Evolutionary conservation across 2,797 vertebrate genomes (phyloP).

Genomic region (Mormyrops attenuatus): DNA sequence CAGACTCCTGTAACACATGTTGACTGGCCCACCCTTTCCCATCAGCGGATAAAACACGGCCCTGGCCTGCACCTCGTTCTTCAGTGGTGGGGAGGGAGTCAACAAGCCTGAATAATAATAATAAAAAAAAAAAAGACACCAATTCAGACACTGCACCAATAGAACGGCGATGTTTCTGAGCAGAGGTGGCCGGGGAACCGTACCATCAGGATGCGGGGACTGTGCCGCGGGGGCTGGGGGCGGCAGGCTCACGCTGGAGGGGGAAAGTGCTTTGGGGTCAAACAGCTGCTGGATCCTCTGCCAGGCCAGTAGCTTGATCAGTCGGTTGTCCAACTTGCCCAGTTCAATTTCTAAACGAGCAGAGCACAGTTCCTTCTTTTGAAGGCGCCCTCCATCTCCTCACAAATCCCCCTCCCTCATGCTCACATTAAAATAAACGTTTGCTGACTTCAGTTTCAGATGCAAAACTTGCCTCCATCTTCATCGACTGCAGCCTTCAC

Average conservation of each 20-base stretch:
- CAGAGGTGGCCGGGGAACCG: conserved; percentile 26
- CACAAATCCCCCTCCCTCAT: not conserved
- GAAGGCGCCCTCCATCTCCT: not conserved
- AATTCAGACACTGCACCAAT: not conserved
- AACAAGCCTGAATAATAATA: not conserved
- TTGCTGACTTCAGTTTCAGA: not conserved
- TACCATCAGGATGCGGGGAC: conserved; percentile 66
- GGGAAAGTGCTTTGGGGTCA: conserved; percentile 71
- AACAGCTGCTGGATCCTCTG: conserved; percentile 98
- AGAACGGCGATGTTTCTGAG: not conserved
- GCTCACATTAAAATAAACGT: not conserved
- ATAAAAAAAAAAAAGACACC: conserved; percentile 28
- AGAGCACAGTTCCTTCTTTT: conserved; percentile 20
- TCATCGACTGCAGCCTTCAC: conserved; percentile 73
- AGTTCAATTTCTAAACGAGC: conserved; percentile 79
- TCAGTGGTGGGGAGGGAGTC: conserved; percentile 57
- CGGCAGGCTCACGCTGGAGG: conserved; percentile 50
- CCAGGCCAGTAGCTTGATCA: conserved; percentile 92
- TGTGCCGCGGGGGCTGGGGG: conserved; percentile 56
- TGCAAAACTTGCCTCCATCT: conserved; percentile 67
- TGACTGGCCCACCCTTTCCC: conserved; percentile 77
- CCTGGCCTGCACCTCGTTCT: conserved; percentile 79
- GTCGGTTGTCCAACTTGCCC: conserved; percentile 84
- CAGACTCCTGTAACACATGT: conserved; percentile 89
- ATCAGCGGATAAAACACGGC: conserved; percentile 86